These are phyloP conservation scores for Xestia sexstrigata DNA, from an alignment of 2,888 invertebrate species.

Conservation along the genomic window DNA sequence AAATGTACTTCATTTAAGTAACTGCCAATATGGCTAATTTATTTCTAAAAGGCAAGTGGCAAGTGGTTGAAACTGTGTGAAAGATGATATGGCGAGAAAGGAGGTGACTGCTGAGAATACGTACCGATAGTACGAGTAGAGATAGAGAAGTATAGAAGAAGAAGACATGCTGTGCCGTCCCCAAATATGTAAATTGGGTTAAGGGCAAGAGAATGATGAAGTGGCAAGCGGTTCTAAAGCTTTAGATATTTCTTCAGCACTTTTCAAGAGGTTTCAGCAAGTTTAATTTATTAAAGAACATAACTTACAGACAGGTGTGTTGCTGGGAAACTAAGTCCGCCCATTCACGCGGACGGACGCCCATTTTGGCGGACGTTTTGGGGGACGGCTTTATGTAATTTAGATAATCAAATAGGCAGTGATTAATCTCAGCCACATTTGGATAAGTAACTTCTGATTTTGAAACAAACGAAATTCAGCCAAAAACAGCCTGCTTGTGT, in stretches of 20 bases:
- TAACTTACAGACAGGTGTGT: background rate
- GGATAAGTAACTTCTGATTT: background rate
- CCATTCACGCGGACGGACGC: too few relatives aligned
- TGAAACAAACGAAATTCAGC: conserved; percentile 1
- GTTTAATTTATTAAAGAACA: too few relatives aligned
- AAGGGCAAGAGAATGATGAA: too few relatives aligned
- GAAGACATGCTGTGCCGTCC: too few relatives aligned
- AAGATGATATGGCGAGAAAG: too few relatives aligned
- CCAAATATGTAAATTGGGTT: too few relatives aligned
- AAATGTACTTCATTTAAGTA: background rate
- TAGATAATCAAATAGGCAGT: background rate
- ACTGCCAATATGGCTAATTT: conserved; percentile 1
- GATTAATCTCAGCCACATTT: background rate
- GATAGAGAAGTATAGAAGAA: too few relatives aligned
- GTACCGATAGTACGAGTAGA: too few relatives aligned
- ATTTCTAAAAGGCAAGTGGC: background rate
- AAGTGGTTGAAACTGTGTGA: too few relatives aligned
- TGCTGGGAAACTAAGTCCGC: background rate
- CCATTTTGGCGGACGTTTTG: background rate
- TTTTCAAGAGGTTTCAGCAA: too few relatives aligned
- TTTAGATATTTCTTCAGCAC: background rate
- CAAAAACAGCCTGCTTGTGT: background rate
- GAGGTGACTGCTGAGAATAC: too few relatives aligned
- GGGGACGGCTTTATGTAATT: background rate
- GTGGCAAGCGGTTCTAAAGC: background rate